phyloP scores from a whole-genome alignment of 1,140 invertebrate species.

The Riptortus pedestris region DNA sequence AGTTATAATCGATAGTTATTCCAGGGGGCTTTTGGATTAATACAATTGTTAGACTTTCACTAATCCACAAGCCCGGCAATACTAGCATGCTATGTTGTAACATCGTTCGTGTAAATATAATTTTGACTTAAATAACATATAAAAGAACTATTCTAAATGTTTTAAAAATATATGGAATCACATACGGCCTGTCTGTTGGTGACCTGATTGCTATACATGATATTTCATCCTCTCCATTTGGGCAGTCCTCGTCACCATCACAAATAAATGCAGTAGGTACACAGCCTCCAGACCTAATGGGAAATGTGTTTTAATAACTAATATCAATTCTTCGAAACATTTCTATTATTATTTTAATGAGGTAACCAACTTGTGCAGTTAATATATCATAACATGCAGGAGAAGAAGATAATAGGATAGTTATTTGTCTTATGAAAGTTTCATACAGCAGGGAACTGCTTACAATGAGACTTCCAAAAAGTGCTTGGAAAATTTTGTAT shows the following conservation, averaged over 20 bases:
- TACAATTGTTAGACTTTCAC: too few species aligned
- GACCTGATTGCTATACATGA: slow-evolving; percentile 38
- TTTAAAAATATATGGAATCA: slow-evolving; percentile 22
- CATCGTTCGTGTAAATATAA: too few species aligned
- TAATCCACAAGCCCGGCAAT: too few species aligned
- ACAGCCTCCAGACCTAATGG: slow-evolving; percentile 37
- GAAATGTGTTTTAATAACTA: neutral
- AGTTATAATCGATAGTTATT: too few species aligned
- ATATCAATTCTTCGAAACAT: neutral
- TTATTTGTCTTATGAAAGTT: too few species aligned
- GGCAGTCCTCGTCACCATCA: slow-evolving; percentile 57
- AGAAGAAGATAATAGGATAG: neutral
- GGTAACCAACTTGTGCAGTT: neutral
- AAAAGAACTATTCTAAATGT: too few species aligned
- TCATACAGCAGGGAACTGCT: neutral
- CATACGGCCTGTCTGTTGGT: slow-evolving; percentile 31
- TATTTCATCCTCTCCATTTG: slow-evolving; percentile 54
- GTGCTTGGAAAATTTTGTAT: too few species aligned
- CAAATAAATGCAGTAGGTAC: slow-evolving; percentile 59
- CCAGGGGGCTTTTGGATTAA: too few species aligned
- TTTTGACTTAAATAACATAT: too few species aligned
- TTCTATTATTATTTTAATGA: neutral
- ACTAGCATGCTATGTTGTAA: too few species aligned
- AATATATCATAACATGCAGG: neutral
- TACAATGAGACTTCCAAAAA: neutral